These are phyloP conservation scores for Myotis myotis DNA, from an alignment of 2,797 vertebrate genomes.

Conservation along the genomic window DNA sequence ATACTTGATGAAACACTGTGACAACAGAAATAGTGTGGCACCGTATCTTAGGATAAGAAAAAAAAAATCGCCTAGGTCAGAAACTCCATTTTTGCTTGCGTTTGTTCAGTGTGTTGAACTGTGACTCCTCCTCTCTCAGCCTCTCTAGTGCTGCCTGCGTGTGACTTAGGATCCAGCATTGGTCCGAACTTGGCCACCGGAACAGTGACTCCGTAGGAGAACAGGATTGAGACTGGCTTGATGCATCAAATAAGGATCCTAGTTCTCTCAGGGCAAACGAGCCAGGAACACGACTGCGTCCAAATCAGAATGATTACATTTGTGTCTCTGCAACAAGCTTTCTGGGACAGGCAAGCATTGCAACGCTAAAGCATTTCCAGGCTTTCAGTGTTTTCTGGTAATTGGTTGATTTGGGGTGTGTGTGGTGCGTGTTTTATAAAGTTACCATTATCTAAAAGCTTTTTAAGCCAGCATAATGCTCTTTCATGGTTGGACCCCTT, in stretches of 20 bases:
- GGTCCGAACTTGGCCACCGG: background rate
- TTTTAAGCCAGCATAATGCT: background rate
- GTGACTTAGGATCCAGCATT: background rate
- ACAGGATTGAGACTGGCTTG: background rate
- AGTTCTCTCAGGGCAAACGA: background rate
- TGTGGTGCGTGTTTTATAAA: background rate
- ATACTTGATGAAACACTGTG: background rate
- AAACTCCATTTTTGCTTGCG: slow-evolving; percentile 28
- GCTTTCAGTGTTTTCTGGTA: background rate
- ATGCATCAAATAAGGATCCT: background rate
- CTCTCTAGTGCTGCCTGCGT: background rate
- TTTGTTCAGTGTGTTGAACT: background rate
- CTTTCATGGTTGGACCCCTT: background rate
- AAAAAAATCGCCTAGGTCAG: background rate
- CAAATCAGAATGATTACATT: background rate
- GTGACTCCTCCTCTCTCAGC: background rate
- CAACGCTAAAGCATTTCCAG: background rate
- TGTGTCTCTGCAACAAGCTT: background rate
- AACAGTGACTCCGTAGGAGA: background rate
- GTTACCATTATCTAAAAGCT: background rate
- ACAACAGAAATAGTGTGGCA: background rate
- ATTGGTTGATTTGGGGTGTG: background rate
- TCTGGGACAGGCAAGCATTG: background rate
- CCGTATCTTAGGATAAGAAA: background rate
- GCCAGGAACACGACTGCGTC: background rate